These are phyloP conservation scores for Scaptomyza hsui DNA, from an alignment of 1,140 invertebrate genomes.

Conservation along the genomic window DNA sequence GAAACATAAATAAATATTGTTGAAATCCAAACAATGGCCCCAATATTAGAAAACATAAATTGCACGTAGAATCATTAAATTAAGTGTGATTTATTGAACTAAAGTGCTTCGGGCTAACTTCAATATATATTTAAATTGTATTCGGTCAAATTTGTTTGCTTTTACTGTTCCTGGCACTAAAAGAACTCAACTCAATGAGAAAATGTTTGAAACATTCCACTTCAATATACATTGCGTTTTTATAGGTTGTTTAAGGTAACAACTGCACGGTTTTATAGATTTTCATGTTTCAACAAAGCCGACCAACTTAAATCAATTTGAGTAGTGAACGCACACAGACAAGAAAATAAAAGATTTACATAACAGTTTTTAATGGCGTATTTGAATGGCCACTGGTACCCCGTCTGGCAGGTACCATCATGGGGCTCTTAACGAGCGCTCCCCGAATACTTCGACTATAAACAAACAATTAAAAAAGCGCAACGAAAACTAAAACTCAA, in stretches of 20 bases:
- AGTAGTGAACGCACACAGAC: slow-evolving; percentile 48
- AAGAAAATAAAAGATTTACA: slow-evolving; percentile 35
- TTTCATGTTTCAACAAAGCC: slow-evolving; percentile 62
- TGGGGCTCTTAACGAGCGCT: slow-evolving; percentile 66
- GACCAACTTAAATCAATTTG: slow-evolving; percentile 77
- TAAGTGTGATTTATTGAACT: too few relatives aligned
- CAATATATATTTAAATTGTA: neutral
- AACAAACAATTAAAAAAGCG: slow-evolving; percentile 80
- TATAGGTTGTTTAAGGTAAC: slow-evolving; percentile 72
- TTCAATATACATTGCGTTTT: slow-evolving; percentile 24
- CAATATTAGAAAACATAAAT: too few relatives aligned
- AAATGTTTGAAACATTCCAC: slow-evolving; percentile 58
- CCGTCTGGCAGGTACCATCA: slow-evolving; percentile 71
- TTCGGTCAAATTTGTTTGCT: slow-evolving; percentile 3
- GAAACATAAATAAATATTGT: neutral
- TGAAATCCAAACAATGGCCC: neutral
- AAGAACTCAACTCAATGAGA: slow-evolving; percentile 24
- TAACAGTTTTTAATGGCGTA: slow-evolving; percentile 66
- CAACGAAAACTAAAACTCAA: slow-evolving; percentile 76
- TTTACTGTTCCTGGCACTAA: neutral
- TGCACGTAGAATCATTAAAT: too few relatives aligned
- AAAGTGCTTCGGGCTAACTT: too few relatives aligned
- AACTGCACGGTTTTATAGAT: slow-evolving; percentile 70
- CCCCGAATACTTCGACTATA: slow-evolving; percentile 67
- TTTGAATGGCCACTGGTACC: slow-evolving; percentile 67